These are phyloP conservation scores for Hyperoplus lanceolatus DNA, from an alignment of 2,797 vertebrate genomes.

Conservation along the genomic window DNA sequence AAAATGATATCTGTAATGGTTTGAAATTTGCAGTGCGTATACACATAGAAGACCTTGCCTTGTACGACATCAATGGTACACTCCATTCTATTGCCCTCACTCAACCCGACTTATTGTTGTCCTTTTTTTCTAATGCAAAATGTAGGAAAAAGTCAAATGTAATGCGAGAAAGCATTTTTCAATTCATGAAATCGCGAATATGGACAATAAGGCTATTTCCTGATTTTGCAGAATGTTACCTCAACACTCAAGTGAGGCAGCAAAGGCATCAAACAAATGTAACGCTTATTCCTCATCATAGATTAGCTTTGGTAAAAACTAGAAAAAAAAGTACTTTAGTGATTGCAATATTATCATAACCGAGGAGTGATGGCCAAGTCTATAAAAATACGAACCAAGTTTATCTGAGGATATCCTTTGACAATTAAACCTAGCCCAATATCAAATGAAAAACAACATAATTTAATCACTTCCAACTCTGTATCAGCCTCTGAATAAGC, in stretches of 20 bases:
- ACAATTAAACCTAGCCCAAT: slow-evolving; percentile 10
- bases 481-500: slow-evolving; percentile 25
- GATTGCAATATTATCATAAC: slow-evolving; percentile 1
- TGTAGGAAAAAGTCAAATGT: not conserved
- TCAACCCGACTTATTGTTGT: not conserved
- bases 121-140: not conserved
- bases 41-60: too few relatives aligned
- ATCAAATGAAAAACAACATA: slow-evolving; percentile 22
- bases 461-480: slow-evolving; percentile 29
- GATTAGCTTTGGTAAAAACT: not conserved
- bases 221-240: not conserved
- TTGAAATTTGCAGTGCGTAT: too few relatives aligned
- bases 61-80: not conserved
- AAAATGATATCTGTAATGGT: too few relatives aligned
- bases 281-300: not conserved
- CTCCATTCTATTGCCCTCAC: not conserved
- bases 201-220: not conserved
- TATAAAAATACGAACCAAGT: slow-evolving; percentile 19
- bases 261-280: not conserved
- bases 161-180: slow-evolving; percentile 23
- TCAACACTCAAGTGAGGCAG: not conserved
- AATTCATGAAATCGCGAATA: slow-evolving; percentile 3
- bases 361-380: not conserved
- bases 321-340: not conserved
- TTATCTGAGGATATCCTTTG: slow-evolving; percentile 20